These are phyloP conservation scores for Chrysolina americana DNA, from an alignment of 2,888 invertebrate genomes.

Conservation along the genomic window DNA sequence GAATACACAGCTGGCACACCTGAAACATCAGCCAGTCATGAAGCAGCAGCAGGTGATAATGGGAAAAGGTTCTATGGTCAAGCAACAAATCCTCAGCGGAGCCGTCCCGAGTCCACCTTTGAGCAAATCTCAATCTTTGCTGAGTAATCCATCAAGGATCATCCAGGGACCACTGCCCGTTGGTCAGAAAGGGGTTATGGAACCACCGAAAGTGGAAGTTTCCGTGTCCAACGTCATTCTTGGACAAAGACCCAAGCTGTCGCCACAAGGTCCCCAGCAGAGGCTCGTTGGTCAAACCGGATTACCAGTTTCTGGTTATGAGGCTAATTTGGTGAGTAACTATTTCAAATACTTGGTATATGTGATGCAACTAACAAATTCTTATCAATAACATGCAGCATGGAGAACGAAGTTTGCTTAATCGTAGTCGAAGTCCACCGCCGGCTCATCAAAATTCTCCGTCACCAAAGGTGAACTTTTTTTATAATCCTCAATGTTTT, in stretches of 20 bases:
- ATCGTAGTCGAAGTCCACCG: slow-evolving; percentile 80
- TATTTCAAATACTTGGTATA: not conserved
- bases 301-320: slow-evolving; percentile 76
- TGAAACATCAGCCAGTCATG: slow-evolving; percentile 62
- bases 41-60: slow-evolving; percentile 65
- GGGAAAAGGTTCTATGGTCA: slow-evolving; percentile 58
- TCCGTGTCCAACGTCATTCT: slow-evolving; percentile 72
- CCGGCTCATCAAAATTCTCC: slow-evolving; percentile 89
- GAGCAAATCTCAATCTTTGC: slow-evolving; percentile 47
- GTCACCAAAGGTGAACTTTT: slow-evolving; percentile 57
- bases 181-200: slow-evolving; percentile 67
- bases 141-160: slow-evolving; percentile 57
- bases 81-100: slow-evolving; percentile 71
- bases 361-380: slow-evolving; percentile 32
- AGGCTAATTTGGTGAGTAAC: slow-evolving; percentile 80
- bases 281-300: slow-evolving; percentile 73
- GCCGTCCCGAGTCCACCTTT: slow-evolving; percentile 71
- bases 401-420: slow-evolving; percentile 67
- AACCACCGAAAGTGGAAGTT: slow-evolving; percentile 73
- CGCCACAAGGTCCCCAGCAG: slow-evolving; percentile 72
- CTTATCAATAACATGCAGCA: slow-evolving; percentile 73
- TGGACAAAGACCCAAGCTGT: slow-evolving; percentile 68
- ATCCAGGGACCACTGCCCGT: slow-evolving; percentile 74
- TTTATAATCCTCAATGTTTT: slow-evolving; percentile 54
- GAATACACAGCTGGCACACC: slow-evolving; percentile 69